Base-by-base conservation (phyloP, 2,797 vertebrate species). In the Chiloscyllium punctatum region DNA sequence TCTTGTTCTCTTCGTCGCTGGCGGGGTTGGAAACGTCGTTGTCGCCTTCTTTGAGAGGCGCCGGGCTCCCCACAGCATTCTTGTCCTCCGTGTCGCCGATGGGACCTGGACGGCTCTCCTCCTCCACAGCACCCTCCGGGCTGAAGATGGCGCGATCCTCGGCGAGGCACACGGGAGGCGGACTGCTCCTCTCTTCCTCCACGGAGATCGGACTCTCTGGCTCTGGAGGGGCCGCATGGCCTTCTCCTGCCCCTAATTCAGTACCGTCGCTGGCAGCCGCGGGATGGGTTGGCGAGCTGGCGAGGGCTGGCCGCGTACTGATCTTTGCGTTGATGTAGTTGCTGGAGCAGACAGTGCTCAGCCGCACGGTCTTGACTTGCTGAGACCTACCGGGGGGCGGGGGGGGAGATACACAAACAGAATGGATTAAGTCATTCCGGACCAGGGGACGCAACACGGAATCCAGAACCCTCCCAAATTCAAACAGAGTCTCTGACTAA, bases 131-230 rank as follows among this genome's bases (percentile, higher is more conserved):
- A 18, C 21, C n/a, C 7, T 30, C 25, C 2, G 33, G 37, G 15
- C 77, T 42, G 1, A 30, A 53, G 23, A 96, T 96, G 0, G 96
- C 51, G 13, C 7, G 25, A 2, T n/a, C 51, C 77, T 62, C 11
- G 15, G 15, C 37, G 27, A 66, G 53, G 84, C 57, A 42, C 33
- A 94, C 51, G 5, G 27, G 69, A 96, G 0, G 97, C 97, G 1
- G 88, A 42, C 2, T 53, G 96, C 0, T 97, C 96, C 48, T 96
- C 82, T 21, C 95, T 42, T 0, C 96, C 95, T 37, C 97, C 96
- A 95, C 97, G 97, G 15, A 96, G 21, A 33, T 97, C 97, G 95
- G 98, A 97, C 51, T 98, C 69, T 30, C 18, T 18, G 13, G 30
- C 0, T 53, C 16, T 8, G 57, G 57, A 57, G 57, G 57, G 11